These are phyloP conservation scores for Theretra japonica DNA, from an alignment of 2,888 invertebrate genomes.

Conservation along the genomic window DNA sequence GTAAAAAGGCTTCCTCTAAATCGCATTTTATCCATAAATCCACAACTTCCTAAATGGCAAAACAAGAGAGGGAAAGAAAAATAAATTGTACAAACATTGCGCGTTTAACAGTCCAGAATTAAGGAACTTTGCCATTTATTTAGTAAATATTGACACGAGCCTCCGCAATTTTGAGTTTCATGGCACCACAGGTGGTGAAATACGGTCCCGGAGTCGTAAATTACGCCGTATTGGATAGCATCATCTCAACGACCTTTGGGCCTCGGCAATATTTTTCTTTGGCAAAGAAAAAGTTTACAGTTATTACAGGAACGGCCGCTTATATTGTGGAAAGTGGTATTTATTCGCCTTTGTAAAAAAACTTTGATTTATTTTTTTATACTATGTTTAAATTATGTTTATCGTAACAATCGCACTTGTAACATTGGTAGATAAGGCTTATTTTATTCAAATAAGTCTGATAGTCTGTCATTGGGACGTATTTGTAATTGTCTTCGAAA, in stretches of 20 bases:
- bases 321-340: neutral
- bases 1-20: too few relatives aligned
- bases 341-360: neutral
- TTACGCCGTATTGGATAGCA: slow-evolving; percentile 15
- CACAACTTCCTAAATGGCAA: neutral
- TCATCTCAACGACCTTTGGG: slow-evolving; percentile 8
- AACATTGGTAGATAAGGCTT: too few relatives aligned
- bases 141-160: slow-evolving; percentile 17
- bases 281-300: neutral
- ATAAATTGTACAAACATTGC: neutral
- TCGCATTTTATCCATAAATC: neutral
- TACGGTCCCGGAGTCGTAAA: slow-evolving; percentile 5
- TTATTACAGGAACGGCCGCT: neutral
- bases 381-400: too few relatives aligned
- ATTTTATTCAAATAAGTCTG: too few relatives aligned
- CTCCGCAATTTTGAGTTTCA: slow-evolving; percentile 20
- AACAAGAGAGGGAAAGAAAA: neutral
- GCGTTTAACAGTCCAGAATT: slow-evolving; percentile 1
- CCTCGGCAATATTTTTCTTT: neutral
- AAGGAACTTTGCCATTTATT: slow-evolving; percentile 3
- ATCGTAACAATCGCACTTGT: too few relatives aligned
- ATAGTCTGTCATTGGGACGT: too few relatives aligned
- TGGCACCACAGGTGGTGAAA: slow-evolving; percentile 17
- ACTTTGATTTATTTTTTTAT: neutral
- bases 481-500: too few relatives aligned